A percentile compares a stretch with the other conserved stretches of the same genome.
Evolutionary conservation across 2,113 vertebrate species (phyloP).

Genomic region (Falco punctatus): DNA sequence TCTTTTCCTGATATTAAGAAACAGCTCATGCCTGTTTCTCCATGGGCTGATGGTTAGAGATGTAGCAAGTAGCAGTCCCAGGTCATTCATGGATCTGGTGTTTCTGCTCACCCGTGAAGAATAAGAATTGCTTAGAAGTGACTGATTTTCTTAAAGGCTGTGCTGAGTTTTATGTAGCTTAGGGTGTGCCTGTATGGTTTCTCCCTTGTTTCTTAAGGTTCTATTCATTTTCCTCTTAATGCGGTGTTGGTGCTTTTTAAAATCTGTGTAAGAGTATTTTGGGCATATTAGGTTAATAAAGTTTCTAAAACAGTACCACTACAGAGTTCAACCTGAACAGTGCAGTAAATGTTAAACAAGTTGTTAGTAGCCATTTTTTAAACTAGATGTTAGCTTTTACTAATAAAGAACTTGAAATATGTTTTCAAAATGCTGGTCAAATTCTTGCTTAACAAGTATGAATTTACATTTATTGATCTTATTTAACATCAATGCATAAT

Average conservation of each 20-base stretch:
- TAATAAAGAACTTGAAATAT: neutral
- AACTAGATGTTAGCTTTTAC: neutral
- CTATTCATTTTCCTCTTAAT: neutral
- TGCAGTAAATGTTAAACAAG: neutral
- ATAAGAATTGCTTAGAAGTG: constrained; percentile 46
- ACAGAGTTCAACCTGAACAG: neutral
- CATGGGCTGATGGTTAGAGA: constrained; percentile 59
- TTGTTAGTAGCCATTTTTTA: neutral
- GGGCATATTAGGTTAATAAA: neutral
- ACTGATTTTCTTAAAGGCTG: constrained; percentile 30
- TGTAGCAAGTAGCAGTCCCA: constrained; percentile 58
- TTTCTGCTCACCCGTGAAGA: constrained; percentile 39
- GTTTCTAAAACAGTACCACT: neutral
- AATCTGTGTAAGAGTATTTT: neutral
- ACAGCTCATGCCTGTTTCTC: constrained; percentile 55
- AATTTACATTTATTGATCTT: constrained; percentile 30
- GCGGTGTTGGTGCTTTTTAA: neutral
- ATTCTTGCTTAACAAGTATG: neutral
- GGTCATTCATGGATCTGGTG: constrained; percentile 60
- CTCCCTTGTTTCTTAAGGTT: neutral
- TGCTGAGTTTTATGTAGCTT: neutral
- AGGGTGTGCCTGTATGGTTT: neutral
- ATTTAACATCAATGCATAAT: neutral
- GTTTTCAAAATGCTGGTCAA: neutral
- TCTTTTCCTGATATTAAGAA: constrained; percentile 60